Evolutionary conservation across 2,797 vertebrate genomes (phyloP).

Genomic region (Monodelphis domestica): DNA sequence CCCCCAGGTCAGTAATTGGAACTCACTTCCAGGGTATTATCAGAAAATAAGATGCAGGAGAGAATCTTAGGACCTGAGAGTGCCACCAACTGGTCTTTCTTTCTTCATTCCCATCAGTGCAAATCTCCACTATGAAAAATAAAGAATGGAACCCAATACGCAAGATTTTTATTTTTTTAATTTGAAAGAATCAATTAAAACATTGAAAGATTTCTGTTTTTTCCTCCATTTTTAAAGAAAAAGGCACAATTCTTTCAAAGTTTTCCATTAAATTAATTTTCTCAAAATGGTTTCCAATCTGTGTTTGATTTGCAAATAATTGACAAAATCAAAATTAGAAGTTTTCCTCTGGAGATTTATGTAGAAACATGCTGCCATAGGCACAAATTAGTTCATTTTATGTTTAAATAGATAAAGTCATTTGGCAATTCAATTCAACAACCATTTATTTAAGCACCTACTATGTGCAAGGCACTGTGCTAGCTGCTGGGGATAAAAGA

Average conservation of each 20-base stretch:
- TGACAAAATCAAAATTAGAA: constrained; percentile 41
- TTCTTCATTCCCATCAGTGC: neutral
- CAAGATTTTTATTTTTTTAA: neutral
- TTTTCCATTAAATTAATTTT: constrained; percentile 26
- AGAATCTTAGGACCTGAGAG: constrained; percentile 19
- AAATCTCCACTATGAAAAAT: neutral
- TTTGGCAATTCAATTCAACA: neutral
- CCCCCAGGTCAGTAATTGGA: neutral
- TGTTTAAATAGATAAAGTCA: neutral
- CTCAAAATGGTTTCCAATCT: neutral
- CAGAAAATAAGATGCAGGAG: neutral
- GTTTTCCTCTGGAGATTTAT: neutral
- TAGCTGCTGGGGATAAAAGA: neutral
- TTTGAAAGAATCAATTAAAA: constrained; percentile 13
- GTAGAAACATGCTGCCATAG: constrained; percentile 15
- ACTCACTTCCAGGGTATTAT: neutral
- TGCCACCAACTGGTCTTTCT: neutral
- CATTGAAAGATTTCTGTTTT: constrained; percentile 40
- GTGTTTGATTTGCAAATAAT: constrained; percentile 37
- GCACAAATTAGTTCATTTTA: constrained; percentile 3
- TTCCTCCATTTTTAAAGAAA: constrained; percentile 12
- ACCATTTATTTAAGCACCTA: neutral
- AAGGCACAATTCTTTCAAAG: neutral
- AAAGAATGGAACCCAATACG: neutral
- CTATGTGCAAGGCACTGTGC: neutral